A percentile compares a stretch with the other conserved stretches of the same genome.
Conservation (phyloP, 2,113 vertebrate species). For the Casuarius casuarius region DNA sequence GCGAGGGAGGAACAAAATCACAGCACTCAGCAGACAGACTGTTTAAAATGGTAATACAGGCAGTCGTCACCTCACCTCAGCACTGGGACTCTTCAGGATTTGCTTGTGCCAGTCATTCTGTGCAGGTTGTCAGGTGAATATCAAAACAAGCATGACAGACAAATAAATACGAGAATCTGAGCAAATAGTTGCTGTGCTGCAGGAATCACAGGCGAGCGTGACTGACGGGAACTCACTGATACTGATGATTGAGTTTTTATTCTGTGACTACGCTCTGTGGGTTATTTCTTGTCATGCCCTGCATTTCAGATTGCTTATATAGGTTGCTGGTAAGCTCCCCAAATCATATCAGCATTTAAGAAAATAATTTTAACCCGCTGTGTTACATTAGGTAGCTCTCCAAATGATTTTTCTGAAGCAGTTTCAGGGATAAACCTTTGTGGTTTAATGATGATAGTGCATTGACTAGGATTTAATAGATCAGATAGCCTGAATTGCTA, state of each 20-base stretch:
- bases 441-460: neutral
- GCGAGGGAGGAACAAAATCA: neutral
- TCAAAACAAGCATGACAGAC: constrained; percentile 64
- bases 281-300: neutral
- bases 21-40: neutral
- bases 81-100: neutral
- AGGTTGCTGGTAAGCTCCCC: neutral
- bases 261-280: neutral
- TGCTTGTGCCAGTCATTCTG: constrained; percentile 29
- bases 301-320: neutral
- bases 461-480: neutral
- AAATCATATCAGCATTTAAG: neutral
- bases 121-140: constrained; percentile 43
- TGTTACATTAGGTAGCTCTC: neutral
- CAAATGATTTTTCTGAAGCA: neutral
- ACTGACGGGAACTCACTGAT: constrained; percentile 5
- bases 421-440: neutral
- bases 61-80: constrained; percentile 8
- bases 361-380: neutral
- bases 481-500: neutral
- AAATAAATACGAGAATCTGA: constrained; percentile 60
- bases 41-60: constrained; percentile 68
- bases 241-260: neutral
- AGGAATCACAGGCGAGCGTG: neutral
- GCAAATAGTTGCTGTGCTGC: constrained; percentile 16